Base-by-base conservation (phyloP, 2,888 invertebrate species). In the Notocelia uddmanniana region DNA sequence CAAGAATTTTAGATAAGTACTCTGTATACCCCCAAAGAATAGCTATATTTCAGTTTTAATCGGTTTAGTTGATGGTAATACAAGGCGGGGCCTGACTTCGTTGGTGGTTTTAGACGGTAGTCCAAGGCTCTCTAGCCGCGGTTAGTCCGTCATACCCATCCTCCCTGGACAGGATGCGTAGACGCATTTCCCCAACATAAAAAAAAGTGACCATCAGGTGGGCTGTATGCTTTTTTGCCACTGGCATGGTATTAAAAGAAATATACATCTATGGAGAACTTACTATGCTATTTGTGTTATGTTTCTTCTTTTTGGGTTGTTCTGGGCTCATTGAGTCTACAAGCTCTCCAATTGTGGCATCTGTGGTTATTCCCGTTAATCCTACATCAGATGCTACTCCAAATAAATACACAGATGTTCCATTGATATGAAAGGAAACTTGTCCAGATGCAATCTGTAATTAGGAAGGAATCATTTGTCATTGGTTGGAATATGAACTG, bases 381-480 rank as follows among this genome's bases (percentile, higher is more conserved):
- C 93, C 94, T 54, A 93, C 94, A 85, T 95, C 95, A 59, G 90
- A 93, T 70, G 95, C 95, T 69, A 90, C 93, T 77, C 96, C 96
- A 81, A 96, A 95, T 66, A 97, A 89, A 82, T 95, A 97, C 2
- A 96, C 93, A 73, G 95, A 94, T 50, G 95, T 95, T 26, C 95
- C 94, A 76, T 95, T 91, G 77, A 97, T 94, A 80, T 95, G 95
- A 83, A 97, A 97, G 68, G 96, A 96, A 41, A 96, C 95, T 84
- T 95, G 96, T 1, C 97, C 97, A 71, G 96, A 95, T 37, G 96
- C 96, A 78, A 97, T 94, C 92, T 95, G 77, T 23, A 82, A 84
- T 60, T 58, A 67, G 45, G 70, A 18, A 23, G 3, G 6, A 34
- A 45, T 31, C n/a, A 15, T 45, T 15, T 45, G n/a, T 45, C 45